Base-by-base conservation (phyloP, 2,797 vertebrate species). In the Gallirallus australis region DNA sequence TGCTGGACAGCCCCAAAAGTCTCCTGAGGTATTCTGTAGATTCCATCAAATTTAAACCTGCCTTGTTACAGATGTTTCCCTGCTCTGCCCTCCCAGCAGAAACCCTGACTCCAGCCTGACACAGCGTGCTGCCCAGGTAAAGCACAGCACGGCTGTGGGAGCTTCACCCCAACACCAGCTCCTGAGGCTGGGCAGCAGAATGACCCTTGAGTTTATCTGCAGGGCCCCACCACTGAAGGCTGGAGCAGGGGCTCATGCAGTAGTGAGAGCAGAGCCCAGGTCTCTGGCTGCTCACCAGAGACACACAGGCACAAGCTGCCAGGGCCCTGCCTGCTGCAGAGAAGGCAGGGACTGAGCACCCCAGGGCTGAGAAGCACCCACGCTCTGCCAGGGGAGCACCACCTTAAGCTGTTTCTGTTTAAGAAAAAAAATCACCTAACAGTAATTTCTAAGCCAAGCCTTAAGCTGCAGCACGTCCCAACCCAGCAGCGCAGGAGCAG, bases 231-330 rank as follows among this genome's bases (percentile, higher is more conserved):
- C 0, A 3, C 60, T 17, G 31, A 31, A 9, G 16, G 37, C 3
- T 0, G 39, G 20, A 25, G 17, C 16, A 31, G 12, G 27, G 53
- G 8, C 24, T 3, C 27, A 7, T 1, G 17, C 15, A 8, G 15
- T 11, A 18, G 20, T 27, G 28, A 30, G 9, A 45, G 40, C 39
- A 35, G 37, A 31, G 27, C 52, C 53, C 12, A 7, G 2, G 6
- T 9, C n/a, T 30, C 16, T 2, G 20, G 64, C 50, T 64, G 52
- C 54, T 56, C 35, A 1, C 48, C 7, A 0, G 31, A 73, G 56
- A 19, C 1, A 3, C 17, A 1, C 13, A 8, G 28, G 12, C 17
- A 20, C 23, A 16, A 0, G 7, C 50, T n/a, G 59, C 33, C 48
- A 15, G 48, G 57, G 68, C 28, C 48, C 23, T 14, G 42, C 45